Percentiles rank a stretch among this genome's conserved stretches.
These are phyloP conservation scores for Cecropterus lyciades DNA, from an alignment of 1,140 invertebrate genomes.

Conservation along the genomic window DNA sequence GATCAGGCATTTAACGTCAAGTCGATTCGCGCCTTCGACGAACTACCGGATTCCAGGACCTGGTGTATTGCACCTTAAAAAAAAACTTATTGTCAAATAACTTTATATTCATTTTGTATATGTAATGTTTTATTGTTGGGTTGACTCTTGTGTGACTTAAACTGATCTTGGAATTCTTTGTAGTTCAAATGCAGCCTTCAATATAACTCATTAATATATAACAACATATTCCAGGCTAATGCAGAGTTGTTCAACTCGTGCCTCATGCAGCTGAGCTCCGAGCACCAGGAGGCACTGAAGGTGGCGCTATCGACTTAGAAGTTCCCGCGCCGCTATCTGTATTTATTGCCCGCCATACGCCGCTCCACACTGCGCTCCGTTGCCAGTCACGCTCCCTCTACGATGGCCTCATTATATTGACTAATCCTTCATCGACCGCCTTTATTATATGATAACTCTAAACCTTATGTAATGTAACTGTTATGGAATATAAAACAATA, in stretches of 20 bases:
- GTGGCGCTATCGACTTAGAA: slow-evolving; percentile 84
- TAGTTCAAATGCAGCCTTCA: too few relatives aligned
- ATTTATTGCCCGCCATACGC: slow-evolving; percentile 57
- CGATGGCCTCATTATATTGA: slow-evolving; percentile 37
- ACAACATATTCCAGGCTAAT: slow-evolving; percentile 81
- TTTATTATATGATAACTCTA: slow-evolving; percentile 14
- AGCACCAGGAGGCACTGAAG: slow-evolving; percentile 93
- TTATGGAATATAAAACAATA: slow-evolving; percentile 26
- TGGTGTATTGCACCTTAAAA: too few relatives aligned
- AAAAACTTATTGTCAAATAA: too few relatives aligned
- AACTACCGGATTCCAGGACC: too few relatives aligned
- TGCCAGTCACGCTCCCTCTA: slow-evolving; percentile 54
- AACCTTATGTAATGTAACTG: slow-evolving; percentile 2
- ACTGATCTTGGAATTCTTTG: too few relatives aligned
- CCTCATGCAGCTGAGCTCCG: slow-evolving; percentile 88
- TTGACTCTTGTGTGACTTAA: too few relatives aligned
- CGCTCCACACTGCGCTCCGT: slow-evolving; percentile 46
- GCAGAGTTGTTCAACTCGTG: slow-evolving; percentile 93
- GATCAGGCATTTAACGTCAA: too few relatives aligned
- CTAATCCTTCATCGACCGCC: slow-evolving; percentile 30
- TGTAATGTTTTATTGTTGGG: too few relatives aligned
- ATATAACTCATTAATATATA: not conserved
- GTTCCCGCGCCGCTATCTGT: slow-evolving; percentile 35
- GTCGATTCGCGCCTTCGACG: too few relatives aligned
- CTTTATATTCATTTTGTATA: too few relatives aligned